A percentile compares a stretch with the other conserved stretches of the same genome.
phyloP scores from a whole-genome alignment of 2,113 vertebrate genomes.

The Chascanopsetta lugubris region DNA sequence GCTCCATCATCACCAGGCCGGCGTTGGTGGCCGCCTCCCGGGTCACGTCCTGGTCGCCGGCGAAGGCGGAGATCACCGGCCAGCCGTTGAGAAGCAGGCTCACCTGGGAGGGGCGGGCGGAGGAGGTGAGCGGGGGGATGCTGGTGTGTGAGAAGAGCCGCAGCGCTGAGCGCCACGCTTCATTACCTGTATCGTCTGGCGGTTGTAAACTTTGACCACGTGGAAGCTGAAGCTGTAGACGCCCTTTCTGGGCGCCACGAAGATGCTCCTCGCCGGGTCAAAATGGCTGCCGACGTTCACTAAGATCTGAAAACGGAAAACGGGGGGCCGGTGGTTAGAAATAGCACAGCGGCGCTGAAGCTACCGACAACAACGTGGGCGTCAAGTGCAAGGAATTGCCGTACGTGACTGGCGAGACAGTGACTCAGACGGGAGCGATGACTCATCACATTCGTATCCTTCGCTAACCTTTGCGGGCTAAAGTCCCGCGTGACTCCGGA shows the following conservation, averaged over 20 bases:
- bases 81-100: constrained; percentile 86
- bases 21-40: constrained; percentile 88
- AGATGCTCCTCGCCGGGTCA: constrained; percentile 85
- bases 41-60: constrained; percentile 89
- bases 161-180: not conserved
- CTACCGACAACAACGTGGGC: too few relatives aligned
- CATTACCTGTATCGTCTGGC: constrained; percentile 88
- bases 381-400: too few relatives aligned
- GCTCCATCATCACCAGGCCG: constrained; percentile 86
- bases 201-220: constrained; percentile 90
- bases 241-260: constrained; percentile 86
- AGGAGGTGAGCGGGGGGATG: too few relatives aligned
- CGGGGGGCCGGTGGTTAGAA: too few relatives aligned
- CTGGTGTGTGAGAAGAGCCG: too few relatives aligned
- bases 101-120: constrained; percentile 72
- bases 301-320: constrained; percentile 74
- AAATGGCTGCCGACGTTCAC: constrained; percentile 88
- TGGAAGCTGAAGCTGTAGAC: constrained; percentile 91
- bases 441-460: too few relatives aligned
- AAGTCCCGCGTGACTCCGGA: too few relatives aligned
- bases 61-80: constrained; percentile 89
- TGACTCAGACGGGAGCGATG: too few relatives aligned
- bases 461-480: too few relatives aligned
- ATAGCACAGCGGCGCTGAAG: too few relatives aligned
- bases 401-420: too few relatives aligned